Evolutionary conservation across 2,888 invertebrate genomes (phyloP), one percentile per base, ranked within the genome.

Genomic region (Campoplex nolae): DNA sequence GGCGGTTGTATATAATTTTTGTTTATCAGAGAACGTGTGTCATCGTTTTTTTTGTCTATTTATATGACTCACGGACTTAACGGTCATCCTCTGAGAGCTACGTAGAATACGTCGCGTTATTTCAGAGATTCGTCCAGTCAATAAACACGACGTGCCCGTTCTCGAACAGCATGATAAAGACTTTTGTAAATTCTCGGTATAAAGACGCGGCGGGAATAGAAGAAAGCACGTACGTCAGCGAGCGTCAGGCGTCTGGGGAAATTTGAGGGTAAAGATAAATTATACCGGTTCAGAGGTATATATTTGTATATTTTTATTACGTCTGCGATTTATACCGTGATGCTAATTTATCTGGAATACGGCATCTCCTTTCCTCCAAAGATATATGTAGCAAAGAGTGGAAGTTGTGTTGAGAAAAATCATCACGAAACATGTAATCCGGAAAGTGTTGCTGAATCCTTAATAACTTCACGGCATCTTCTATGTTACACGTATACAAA

Each of bases 71-170:
- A 56, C 3, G 13, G 1, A 13, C 38, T 56, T 56, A 4, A 35
- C 56, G n/a, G 51, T 74, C 73, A 38, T 56, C 54, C 38, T 67
- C n/a, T 54, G n/a, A 54, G 56, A 74, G 35, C 54, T 54, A 38
- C 13, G 71, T 38, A n/a, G 6, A 35, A 13, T 11, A 3, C 13
- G 45, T 42, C 32, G 58, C 68, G 35, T 75, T 68, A 70, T 67
- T 68, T 28, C n/a, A 45, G 56, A 73, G 68, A 70, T 42, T 48
- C 28, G 56, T 18, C n/a, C 38, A 42, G 51, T 70, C 75, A 62
- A 84, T 75, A 80, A 80, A 75, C 74, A 84, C 68, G 75, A 80
- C 70, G 74, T 48, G n/a, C 74, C 32, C 56, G 45, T 42, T 74
- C 48, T 58, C 84, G 48, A 7, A 32, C 51, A 65, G 56, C 32